Conservation (phyloP, 2,113 vertebrate species). For the Ctenomys sociabilis region DNA sequence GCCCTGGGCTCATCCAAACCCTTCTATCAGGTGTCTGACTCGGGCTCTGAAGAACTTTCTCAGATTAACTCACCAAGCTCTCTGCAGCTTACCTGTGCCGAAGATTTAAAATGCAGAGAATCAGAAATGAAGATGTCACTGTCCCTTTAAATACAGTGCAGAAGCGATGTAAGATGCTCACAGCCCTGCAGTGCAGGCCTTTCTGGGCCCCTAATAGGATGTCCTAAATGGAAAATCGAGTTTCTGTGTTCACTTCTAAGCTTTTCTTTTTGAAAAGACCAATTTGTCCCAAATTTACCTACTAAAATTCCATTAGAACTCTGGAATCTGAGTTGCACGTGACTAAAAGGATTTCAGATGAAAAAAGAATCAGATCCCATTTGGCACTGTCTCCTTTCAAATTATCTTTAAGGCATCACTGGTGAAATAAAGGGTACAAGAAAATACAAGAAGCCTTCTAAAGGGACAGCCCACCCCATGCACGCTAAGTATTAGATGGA, state of each 20-base stretch:
- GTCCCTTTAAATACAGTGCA: not conserved
- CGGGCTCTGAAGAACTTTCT: not conserved
- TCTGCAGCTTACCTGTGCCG: not conserved
- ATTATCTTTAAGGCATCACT: not conserved
- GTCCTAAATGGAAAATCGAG: not conserved
- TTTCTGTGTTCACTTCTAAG: slow-evolving; percentile 10
- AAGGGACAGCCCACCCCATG: not conserved
- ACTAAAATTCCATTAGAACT: not conserved
- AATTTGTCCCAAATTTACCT: not conserved
- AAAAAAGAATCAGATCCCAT: slow-evolving; percentile 31
- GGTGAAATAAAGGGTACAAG: not conserved
- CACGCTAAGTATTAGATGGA: not conserved
- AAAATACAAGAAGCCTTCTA: not conserved
- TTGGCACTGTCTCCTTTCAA: not conserved
- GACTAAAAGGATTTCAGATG: not conserved
- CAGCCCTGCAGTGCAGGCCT: too few relatives aligned
- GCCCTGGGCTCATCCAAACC: slow-evolving; percentile 18
- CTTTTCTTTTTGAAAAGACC: slow-evolving; percentile 15
- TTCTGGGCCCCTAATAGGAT: not conserved
- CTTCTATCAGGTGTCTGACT: not conserved
- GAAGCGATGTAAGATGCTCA: not conserved
- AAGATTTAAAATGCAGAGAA: not conserved
- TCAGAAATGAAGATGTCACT: not conserved
- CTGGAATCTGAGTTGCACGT: not conserved
- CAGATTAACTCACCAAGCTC: not conserved